Evolutionary conservation across 2,797 vertebrate genomes (phyloP), one percentile per base, ranked within the genome.

Genomic region (Strix occidentalis): DNA sequence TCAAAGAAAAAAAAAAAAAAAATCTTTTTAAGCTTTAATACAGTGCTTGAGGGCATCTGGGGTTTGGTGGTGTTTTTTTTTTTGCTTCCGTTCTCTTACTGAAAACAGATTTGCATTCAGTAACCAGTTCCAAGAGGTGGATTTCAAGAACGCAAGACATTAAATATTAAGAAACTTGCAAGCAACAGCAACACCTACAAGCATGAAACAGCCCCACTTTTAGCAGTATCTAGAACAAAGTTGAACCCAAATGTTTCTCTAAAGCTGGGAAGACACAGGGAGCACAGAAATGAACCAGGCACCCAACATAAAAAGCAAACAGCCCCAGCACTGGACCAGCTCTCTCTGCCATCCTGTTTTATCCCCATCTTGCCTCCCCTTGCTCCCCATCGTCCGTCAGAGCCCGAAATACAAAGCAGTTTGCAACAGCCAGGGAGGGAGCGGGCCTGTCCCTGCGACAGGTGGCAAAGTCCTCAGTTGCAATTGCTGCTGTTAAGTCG

Each of bases 1-100:
- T 80, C 82, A 54, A 74, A 95, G 23, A 16, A 60, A 28, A 46
- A 35, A 16, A 33, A 16, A 33, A 76, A n/a, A 26, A 13, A 16
- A 2, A 7, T 48, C 39, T 28, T 90, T 95, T 94, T 77, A 89
- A 96, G 89, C 48, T 89, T 95, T 95, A 92, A 94, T 64, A 14
- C 4, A 29, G 29, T 8, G 76, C 96, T 81, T 31, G 48, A 85
- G 90, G 91, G 71, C 35, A 65, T 41, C 39, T 66, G 68, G 50
- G 37, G 11, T 9, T 21, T 28, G 26, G 53, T 20, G 46, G 28
- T 18, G 33, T 20, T 51, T 8, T 23, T 13, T 31, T 60, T 45
- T 69, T 39, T 60, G 6, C 51, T 72, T 74, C 85, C 31, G 6
- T 92, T 95, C 71, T 65, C 71, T 64, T 75, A 7, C 61, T 12